These are phyloP conservation scores for Dryocosmus kuriphilus DNA, from an alignment of 2,888 invertebrate genomes.

Conservation along the genomic window DNA sequence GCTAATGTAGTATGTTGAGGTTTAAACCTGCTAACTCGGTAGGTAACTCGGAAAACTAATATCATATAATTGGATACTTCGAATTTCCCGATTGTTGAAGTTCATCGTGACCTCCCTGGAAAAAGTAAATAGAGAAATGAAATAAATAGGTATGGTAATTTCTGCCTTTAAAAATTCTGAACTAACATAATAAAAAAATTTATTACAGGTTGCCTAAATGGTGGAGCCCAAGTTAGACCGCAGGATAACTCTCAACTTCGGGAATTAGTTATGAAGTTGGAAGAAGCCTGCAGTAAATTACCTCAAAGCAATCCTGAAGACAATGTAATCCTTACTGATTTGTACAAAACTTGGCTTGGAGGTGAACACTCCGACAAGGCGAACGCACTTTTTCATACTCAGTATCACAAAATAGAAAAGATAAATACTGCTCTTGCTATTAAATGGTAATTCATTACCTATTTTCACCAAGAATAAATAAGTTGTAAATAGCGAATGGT, in stretches of 20 bases:
- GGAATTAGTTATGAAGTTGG: slow-evolving; percentile 85
- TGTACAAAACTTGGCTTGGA: slow-evolving; percentile 87
- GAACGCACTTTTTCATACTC: slow-evolving; percentile 86
- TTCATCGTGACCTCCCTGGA: too few species aligned
- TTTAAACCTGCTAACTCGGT: too few species aligned
- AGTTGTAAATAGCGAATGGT: slow-evolving; percentile 21
- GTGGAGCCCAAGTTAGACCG: slow-evolving; percentile 95
- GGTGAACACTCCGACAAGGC: slow-evolving; percentile 86
- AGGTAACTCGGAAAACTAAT: too few species aligned
- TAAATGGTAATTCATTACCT: slow-evolving; percentile 87
- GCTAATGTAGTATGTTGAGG: too few species aligned
- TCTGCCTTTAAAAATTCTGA: too few species aligned
- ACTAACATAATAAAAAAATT: background rate
- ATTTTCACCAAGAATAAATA: slow-evolving; percentile 1
- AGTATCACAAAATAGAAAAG: slow-evolving; percentile 93
- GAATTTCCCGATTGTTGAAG: too few species aligned
- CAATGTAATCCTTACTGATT: slow-evolving; percentile 79
- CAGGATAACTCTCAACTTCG: slow-evolving; percentile 81
- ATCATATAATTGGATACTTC: too few species aligned
- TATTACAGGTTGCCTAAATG: slow-evolving; percentile 93
- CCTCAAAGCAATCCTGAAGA: slow-evolving; percentile 81
- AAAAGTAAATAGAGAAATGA: too few species aligned
- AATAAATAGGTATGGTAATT: too few species aligned
- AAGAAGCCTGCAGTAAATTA: slow-evolving; percentile 84
- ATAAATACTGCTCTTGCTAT: slow-evolving; percentile 91